Evolutionary conservation across 1,140 invertebrate species (phyloP), one percentile per base, ranked within the genome.

Genomic region (Drosophila nasuta): DNA sequence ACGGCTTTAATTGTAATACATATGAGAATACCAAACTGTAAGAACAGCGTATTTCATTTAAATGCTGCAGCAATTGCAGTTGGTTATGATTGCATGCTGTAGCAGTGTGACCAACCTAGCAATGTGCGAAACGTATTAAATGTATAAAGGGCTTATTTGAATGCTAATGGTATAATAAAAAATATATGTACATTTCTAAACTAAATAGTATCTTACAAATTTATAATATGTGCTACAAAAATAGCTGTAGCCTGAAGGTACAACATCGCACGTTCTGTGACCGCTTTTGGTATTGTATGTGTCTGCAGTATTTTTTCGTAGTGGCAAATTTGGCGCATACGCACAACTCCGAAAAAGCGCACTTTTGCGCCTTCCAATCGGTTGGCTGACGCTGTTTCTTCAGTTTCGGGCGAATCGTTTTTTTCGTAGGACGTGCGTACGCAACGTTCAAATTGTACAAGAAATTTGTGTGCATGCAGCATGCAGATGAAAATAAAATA

Each of bases 1-100:
- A 77, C 65, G 69, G 82, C 82, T 87, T 82, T 88, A 87, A 88
- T 88, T 87, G 66, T 88, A 87, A 82, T 57, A 75, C 17, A 59
- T 65, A 75, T 52, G 69, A 69, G 68, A 69, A 67, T 78, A 45
- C 20, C 38, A 62, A 77, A 67, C 28, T 11, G 25, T 28, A 4
- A 65, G 20, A 6, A 17, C 48, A 54, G 11, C n/a, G 30, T 33
- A 63, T 45, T 59, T 38, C 1, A 8, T 45, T 57, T 43, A 10
- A 20, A 28, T 41, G 17, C 48, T 8, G 25, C 20, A 30, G 25
- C n/a, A 4, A 28, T 1, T 48, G 1, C 8, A 48, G 17, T 48
- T 48, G 43, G 15, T 15, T 10, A 49, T 6, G 17, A 48, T 48
- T 51, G 7, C 20, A n/a, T 30, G 17, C 5, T 10, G 20, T 33